phyloP scores from a whole-genome alignment of 2,113 vertebrate genomes.

The Cottus gobio region DNA sequence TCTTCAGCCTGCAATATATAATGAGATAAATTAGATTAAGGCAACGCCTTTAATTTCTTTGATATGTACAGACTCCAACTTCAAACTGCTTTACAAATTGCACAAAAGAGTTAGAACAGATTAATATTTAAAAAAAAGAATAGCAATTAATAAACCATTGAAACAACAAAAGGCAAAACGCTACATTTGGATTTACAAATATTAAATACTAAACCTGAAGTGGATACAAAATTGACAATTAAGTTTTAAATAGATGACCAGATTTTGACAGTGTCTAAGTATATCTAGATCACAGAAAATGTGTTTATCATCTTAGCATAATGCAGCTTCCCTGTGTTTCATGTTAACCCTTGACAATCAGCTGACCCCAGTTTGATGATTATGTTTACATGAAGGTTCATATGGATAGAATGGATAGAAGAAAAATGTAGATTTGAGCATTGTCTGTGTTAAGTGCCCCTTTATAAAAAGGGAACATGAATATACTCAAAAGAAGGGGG shows the following conservation, averaged over 20 bases:
- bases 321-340: not conserved
- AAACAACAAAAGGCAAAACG: not conserved
- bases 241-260: no score
- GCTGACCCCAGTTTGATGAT: not conserved
- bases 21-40: no score
- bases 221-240: no score
- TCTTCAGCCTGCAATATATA: constrained; percentile 45
- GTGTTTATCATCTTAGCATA: not conserved
- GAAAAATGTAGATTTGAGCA: no score
- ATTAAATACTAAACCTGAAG: not conserved
- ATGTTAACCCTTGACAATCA: not conserved
- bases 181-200: not conserved
- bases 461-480: not conserved
- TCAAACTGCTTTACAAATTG: not conserved
- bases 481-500: not conserved
- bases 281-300: not conserved
- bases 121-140: no score
- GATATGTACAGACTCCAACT: not conserved
- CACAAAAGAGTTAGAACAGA: not conserved
- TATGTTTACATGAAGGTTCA: not conserved
- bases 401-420: no score
- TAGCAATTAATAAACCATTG: not conserved
- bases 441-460: not conserved
- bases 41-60: not conserved
- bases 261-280: no score